Evolutionary conservation across 2,797 vertebrate species (phyloP).

Genomic region (Leptatherina wallacei): DNA sequence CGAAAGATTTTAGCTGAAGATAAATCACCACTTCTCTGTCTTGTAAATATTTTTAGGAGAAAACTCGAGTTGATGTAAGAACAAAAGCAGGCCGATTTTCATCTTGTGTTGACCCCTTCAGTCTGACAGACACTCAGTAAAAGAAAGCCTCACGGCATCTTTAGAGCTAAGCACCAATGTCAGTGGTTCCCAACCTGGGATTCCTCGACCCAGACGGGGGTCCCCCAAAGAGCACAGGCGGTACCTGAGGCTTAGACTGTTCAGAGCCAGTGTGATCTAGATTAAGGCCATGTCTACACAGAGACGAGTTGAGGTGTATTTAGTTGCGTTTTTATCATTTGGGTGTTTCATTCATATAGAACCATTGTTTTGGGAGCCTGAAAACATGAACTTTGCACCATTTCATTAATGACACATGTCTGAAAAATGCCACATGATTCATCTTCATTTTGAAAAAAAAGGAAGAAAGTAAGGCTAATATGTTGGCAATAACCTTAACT

Average conservation of each 20-base stretch:
- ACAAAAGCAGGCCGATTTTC: conserved; percentile 26
- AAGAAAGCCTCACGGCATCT: conserved; percentile 23
- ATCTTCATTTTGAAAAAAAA: no score
- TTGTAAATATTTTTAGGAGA: conserved; percentile 47
- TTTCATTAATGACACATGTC: no score
- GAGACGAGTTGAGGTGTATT: not conserved
- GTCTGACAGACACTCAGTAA: conserved; percentile 14
- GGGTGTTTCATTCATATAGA: no score
- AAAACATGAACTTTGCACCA: no score
- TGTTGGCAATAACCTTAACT: no score
- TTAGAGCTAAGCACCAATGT: not conserved
- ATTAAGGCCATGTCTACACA: not conserved
- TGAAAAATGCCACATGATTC: no score
- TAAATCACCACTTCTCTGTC: conserved; percentile 60
- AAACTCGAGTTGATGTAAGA: conserved; percentile 47
- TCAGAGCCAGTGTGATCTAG: not conserved
- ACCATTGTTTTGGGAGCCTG: no score
- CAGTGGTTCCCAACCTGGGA: not conserved
- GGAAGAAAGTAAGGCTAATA: no score
- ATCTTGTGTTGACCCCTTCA: conserved; percentile 3
- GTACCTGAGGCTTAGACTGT: not conserved
- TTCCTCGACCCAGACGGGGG: not conserved
- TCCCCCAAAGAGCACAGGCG: not conserved
- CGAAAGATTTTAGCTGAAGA: conserved; percentile 39
- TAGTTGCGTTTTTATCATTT: no score